phyloP scores from a whole-genome alignment of 2,888 invertebrate species.

The Cheilosia impressa region DNA sequence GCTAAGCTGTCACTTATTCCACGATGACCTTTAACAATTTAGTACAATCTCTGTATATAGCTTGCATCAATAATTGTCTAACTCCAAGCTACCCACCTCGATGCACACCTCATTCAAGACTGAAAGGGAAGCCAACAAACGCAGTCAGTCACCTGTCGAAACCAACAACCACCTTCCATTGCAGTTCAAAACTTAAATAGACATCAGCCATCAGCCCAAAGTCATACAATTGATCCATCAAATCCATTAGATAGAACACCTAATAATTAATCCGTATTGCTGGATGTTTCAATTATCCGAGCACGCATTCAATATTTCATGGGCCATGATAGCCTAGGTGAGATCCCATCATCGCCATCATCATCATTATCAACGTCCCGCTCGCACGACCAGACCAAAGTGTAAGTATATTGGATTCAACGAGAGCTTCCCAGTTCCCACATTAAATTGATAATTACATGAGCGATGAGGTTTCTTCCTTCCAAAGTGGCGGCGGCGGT shows the following conservation, averaged over 20 bases:
- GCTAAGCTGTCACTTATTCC: too few species aligned
- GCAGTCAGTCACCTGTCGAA: constrained; percentile 37
- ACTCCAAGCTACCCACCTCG: too few species aligned
- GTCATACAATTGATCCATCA: constrained; percentile 74
- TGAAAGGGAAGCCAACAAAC: background rate
- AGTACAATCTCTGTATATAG: too few species aligned
- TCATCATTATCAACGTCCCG: background rate
- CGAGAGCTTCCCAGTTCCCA: constrained; percentile 43
- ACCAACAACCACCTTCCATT: constrained; percentile 4
- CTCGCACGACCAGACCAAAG: constrained; percentile 5
- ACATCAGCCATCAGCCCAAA: constrained; percentile 66
- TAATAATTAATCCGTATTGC: constrained; percentile 68
- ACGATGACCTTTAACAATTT: too few species aligned
- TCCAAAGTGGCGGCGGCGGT: constrained; percentile 23
- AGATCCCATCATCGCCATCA: constrained; percentile 50
- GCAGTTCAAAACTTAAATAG: constrained; percentile 46
- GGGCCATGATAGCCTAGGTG: constrained; percentile 61
- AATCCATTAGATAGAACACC: constrained; percentile 71
- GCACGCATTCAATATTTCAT: constrained; percentile 71
- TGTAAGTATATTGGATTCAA: constrained; percentile 51
- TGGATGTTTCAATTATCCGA: constrained; percentile 70
- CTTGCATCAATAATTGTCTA: too few species aligned
- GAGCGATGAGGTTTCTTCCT: constrained; percentile 65
- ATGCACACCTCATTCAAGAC: too few species aligned
- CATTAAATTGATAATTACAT: constrained; percentile 74